A percentile compares a stretch with the other conserved stretches of the same genome.
Evolutionary conservation across 2,113 vertebrate species (phyloP).

Genomic region (Callocephalon fimbriatum): DNA sequence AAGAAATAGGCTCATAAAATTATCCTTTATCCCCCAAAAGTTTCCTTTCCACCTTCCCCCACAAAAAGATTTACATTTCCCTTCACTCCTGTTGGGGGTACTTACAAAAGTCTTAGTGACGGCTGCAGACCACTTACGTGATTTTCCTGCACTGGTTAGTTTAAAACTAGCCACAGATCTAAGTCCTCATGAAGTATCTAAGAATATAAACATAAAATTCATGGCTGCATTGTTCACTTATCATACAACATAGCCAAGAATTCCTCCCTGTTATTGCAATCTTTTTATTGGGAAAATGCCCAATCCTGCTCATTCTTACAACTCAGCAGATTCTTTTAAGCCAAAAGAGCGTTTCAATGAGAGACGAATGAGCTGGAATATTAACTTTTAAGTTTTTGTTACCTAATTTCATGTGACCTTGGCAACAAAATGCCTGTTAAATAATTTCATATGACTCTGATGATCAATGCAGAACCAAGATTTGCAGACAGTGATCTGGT

Average conservation of each 20-base stretch:
- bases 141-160: not conserved
- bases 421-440: conserved; percentile 22
- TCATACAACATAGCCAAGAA: conserved; percentile 1
- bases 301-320: conserved; percentile 24
- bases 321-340: conserved; percentile 35
- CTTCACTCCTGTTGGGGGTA: not conserved
- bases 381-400: conserved; percentile 18
- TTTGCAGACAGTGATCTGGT: conserved; percentile 14
- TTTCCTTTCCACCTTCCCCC: not conserved
- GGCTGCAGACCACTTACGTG: not conserved
- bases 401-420: conserved; percentile 52
- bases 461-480: not conserved
- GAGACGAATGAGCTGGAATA: not conserved
- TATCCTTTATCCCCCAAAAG: not conserved
- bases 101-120: not conserved
- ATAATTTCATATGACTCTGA: conserved; percentile 51
- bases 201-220: conserved; percentile 6
- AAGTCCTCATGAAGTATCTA: not conserved
- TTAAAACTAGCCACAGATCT: not conserved
- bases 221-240: not conserved
- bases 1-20: not conserved
- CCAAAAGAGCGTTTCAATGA: conserved; percentile 32
- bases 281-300: conserved; percentile 34
- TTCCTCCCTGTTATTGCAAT: conserved; percentile 43
- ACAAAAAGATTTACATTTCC: not conserved